These are phyloP conservation scores for Scomber scombrus DNA, from an alignment of 2,113 vertebrate species.

Conservation along the genomic window DNA sequence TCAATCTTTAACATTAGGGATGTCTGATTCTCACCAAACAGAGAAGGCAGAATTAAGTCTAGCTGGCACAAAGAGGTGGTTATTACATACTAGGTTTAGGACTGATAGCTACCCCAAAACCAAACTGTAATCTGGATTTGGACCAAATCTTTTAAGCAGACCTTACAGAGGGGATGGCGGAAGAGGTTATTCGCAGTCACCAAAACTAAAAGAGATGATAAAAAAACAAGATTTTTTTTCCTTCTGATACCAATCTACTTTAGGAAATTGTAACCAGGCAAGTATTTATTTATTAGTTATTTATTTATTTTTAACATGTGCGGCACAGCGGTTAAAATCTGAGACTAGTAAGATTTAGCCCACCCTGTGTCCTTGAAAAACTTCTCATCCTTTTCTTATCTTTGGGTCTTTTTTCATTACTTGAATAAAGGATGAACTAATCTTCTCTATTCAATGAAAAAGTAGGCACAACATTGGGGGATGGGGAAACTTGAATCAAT, in stretches of 20 bases:
- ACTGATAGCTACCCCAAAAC: background rate
- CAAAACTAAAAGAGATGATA: background rate
- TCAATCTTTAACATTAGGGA: background rate
- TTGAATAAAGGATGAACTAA: slow-evolving; percentile 1
- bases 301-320: background rate
- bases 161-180: background rate
- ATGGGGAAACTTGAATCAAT: background rate
- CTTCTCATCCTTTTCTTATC: background rate
- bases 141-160: slow-evolving; percentile 12
- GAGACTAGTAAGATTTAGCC: background rate
- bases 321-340: background rate
- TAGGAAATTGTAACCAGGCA: background rate
- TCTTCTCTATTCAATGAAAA: background rate
- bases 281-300: background rate
- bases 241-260: slow-evolving; percentile 4
- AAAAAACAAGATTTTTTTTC: background rate
- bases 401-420: background rate
- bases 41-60: background rate
- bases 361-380: background rate
- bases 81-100: slow-evolving; percentile 12
- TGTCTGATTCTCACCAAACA: background rate
- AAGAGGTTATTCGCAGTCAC: background rate
- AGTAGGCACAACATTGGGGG: background rate
- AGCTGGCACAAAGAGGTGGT: background rate
- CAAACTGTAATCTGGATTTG: background rate